Evolutionary conservation across 2,797 vertebrate species (phyloP), one percentile per base, ranked within the genome.

Genomic region (Propithecus perrieri): DNA sequence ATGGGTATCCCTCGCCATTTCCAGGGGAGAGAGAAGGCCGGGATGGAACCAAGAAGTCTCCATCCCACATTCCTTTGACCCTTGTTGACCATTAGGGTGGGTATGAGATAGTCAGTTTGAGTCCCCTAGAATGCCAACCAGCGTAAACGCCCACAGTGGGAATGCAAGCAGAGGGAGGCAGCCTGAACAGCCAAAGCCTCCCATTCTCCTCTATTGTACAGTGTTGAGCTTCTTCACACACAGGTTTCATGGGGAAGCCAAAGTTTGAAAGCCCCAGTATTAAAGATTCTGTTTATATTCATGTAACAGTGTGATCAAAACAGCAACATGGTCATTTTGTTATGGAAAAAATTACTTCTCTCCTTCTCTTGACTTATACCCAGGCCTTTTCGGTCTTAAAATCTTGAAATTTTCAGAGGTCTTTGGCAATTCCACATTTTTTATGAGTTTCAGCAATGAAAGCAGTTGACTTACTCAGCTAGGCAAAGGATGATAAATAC

Each of bases 401-500:
- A 90, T 90, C 84, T 97, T 93, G 72, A 95, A 85, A 92, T 95
- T 85, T 89, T 96, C 80, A 93, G 86, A 96, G 89, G 94, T 79
- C 80, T 92, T 80, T 61, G 65, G 50, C 69, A 96, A 81, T 85
- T 96, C 63, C 76, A 57, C 74, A 69, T 85, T 93, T 96, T 95
- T 96, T 97, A 94, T 96, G 96, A 96, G 85, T 97, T 97, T 96
- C 28, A 4, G 75, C 91, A 92, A 85, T 98, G 97, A 96, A 96
- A 95, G 90, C 76, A 78, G 96, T 97, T 96, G 95, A 95, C 87
- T 97, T 93, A 63, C 76, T 95, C 86, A 94, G 89, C 91, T 79
- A 84, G 92, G 89, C 85, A 95, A 95, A 90, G 94, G 75, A 90
- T 96, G 97, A 97, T 97, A 98, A 97, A 97, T 97, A 97, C 97